Evolutionary conservation across 2,113 vertebrate species (phyloP).

Genomic region (Zosterops hypoxanthus): DNA sequence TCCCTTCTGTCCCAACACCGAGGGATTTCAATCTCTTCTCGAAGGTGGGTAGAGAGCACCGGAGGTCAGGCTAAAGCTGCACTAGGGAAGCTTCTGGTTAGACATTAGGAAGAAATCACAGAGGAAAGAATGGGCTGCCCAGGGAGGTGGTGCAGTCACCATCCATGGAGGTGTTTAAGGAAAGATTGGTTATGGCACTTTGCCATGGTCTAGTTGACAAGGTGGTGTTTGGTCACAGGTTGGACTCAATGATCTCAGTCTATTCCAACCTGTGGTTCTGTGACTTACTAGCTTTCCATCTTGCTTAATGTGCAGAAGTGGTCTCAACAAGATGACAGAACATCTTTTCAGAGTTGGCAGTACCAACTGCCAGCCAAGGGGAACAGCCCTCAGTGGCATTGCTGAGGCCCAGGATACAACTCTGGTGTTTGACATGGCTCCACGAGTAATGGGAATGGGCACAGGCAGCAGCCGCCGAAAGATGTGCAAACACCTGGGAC

Average conservation of each 20-base stretch:
- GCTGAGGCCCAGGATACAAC: background rate
- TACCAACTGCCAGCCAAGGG: too few relatives aligned
- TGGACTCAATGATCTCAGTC: background rate
- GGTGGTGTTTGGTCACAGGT: background rate
- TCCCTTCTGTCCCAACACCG: too few relatives aligned
- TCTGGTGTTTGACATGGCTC: fast-evolving
- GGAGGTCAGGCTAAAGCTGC: background rate
- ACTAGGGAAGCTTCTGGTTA: background rate
- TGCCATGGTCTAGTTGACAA: background rate
- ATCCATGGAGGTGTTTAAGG: background rate
- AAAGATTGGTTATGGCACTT: background rate
- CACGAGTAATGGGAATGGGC: background rate
- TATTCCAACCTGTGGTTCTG: background rate
- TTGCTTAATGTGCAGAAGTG: background rate
- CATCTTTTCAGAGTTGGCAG: fast-evolving
- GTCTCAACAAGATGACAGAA: background rate
- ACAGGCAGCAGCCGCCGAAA: fast-evolving
- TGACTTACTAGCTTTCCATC: background rate
- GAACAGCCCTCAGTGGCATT: fast-evolving
- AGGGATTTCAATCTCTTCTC: background rate
- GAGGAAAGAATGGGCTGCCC: background rate
- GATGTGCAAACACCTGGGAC: background rate
- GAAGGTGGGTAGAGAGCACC: fast-evolving
- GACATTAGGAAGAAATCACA: background rate
- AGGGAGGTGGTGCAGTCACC: background rate